A percentile compares a stretch with the other conserved stretches of the same genome.
phyloP scores from a whole-genome alignment of 30 jellyfish, hydroid and myxozoan genomes.

The Catostylus mosaicus region DNA sequence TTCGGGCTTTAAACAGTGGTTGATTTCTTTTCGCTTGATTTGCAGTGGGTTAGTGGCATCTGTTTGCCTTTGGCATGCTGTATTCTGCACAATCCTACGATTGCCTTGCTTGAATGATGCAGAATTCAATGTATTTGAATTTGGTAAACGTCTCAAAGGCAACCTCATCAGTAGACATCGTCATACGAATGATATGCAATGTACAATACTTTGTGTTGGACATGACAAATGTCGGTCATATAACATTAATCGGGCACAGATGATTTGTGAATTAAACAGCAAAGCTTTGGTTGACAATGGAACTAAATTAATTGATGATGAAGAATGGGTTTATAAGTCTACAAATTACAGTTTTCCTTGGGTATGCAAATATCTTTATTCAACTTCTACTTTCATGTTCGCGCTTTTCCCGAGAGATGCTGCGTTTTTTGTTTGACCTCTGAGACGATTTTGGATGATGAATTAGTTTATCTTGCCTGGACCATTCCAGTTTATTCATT shows the following conservation, averaged over 20 bases:
- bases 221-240: slow-evolving; percentile 14
- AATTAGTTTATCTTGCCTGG: background rate
- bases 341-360: background rate
- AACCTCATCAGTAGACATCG: background rate
- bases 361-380: background rate
- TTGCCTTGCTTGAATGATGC: slow-evolving; percentile 8
- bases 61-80: background rate
- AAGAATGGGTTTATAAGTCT: slow-evolving; percentile 5
- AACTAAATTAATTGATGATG: slow-evolving; percentile 3
- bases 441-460: background rate
- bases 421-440: too few relatives aligned
- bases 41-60: background rate
- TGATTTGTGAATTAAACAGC: slow-evolving; percentile 25
- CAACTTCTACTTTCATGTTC: background rate
- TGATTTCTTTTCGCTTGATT: too few relatives aligned
- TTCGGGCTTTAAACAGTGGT: too few relatives aligned
- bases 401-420: too few relatives aligned
- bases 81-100: slow-evolving; percentile 3
- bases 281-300: slow-evolving; percentile 20
- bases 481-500: background rate
- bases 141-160: slow-evolving; percentile 1
- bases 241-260: background rate
- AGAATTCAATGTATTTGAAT: background rate
- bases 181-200: background rate
- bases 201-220: slow-evolving; percentile 9